Evolutionary conservation across 1,140 invertebrate species (phyloP).

Genomic region (Aphis craccivora): DNA sequence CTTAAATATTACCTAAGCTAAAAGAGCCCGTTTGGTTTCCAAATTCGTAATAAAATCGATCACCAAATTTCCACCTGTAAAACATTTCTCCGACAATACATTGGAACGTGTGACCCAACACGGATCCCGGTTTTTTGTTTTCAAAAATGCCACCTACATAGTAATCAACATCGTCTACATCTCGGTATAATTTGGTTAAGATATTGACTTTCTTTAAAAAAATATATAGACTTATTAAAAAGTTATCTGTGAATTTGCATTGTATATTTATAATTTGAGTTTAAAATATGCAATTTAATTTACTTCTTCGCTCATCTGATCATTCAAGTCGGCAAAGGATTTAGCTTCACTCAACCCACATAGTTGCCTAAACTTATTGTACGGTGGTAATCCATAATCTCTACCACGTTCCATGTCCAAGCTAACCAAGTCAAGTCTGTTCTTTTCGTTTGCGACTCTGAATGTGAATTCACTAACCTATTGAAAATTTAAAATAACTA

Average conservation of each 20-base stretch:
- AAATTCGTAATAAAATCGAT: slow-evolving; percentile 84
- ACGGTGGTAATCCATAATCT: slow-evolving; percentile 88
- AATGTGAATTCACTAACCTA: background rate
- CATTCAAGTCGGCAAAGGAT: slow-evolving; percentile 68
- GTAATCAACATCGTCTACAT: slow-evolving; percentile 84
- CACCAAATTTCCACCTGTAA: slow-evolving; percentile 79
- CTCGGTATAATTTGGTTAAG: slow-evolving; percentile 68
- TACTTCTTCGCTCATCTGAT: slow-evolving; percentile 20
- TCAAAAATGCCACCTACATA: slow-evolving; percentile 92
- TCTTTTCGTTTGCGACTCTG: background rate
- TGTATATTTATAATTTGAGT: too few species aligned
- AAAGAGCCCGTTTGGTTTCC: slow-evolving; percentile 72
- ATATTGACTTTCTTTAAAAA: slow-evolving; percentile 64
- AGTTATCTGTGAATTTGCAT: too few species aligned
- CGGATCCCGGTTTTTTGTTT: slow-evolving; percentile 75
- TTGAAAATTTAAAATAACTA: too few species aligned
- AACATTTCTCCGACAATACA: slow-evolving; percentile 91
- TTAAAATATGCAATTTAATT: too few species aligned
- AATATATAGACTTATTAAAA: too few species aligned
- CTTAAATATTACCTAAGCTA: slow-evolving; percentile 71
- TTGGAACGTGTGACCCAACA: slow-evolving; percentile 88
- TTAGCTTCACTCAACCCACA: slow-evolving; percentile 73
- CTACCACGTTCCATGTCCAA: slow-evolving; percentile 81
- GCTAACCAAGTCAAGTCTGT: background rate
- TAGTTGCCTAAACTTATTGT: slow-evolving; percentile 78